A percentile compares a stretch with the other conserved stretches of the same genome.
Evolutionary conservation across 2,888 invertebrate species (phyloP).

Genomic region (Hirtodrosophila trivittata): DNA sequence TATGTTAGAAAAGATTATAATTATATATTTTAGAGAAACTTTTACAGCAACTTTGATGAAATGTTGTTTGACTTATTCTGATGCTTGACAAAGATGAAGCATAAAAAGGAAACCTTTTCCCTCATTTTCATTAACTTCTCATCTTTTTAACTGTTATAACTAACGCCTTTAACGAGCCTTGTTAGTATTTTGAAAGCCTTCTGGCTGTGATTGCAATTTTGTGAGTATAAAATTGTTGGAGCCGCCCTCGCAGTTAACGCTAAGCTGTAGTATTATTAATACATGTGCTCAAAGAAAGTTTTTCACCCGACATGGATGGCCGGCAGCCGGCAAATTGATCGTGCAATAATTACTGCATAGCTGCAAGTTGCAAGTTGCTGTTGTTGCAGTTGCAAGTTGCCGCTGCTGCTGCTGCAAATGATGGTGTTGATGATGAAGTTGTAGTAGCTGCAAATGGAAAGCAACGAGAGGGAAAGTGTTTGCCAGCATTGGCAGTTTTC

Average conservation of each 20-base stretch:
- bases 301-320: constrained; percentile 73
- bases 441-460: constrained; percentile 76
- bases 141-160: too few relatives aligned
- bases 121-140: too few relatives aligned
- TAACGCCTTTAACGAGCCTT: too few relatives aligned
- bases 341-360: constrained; percentile 82
- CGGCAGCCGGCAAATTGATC: constrained; percentile 78
- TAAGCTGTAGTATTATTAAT: constrained; percentile 33
- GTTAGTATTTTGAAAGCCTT: too few relatives aligned
- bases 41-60: too few relatives aligned
- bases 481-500: constrained; percentile 70
- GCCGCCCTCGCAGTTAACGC: constrained; percentile 36
- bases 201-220: too few relatives aligned
- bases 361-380: constrained; percentile 56
- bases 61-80: too few relatives aligned
- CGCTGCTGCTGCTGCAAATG: constrained; percentile 36
- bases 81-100: too few relatives aligned
- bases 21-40: too few relatives aligned
- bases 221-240: constrained; percentile 9
- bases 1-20: too few relatives aligned
- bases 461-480: constrained; percentile 83
- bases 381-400: constrained; percentile 23
- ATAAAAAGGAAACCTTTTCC: too few relatives aligned
- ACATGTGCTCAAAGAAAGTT: constrained; percentile 66
- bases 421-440: constrained; percentile 40